phyloP scores from a whole-genome alignment of 2,888 invertebrate species.

The Luperina testacea region DNA sequence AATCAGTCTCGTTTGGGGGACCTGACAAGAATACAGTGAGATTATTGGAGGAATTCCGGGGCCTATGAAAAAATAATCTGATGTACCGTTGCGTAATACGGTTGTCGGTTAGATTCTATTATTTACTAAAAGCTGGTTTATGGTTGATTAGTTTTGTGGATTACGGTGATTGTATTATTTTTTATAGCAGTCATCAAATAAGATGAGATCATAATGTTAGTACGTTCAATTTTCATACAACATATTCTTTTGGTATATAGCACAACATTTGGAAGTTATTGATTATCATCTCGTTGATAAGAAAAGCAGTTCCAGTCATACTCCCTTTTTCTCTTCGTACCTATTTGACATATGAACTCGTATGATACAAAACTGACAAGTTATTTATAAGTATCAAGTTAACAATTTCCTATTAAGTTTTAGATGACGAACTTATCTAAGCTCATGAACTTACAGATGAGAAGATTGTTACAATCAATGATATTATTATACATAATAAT shows the following conservation, averaged over 20 bases:
- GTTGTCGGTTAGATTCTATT: slow-evolving; percentile 12
- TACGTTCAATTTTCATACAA: neutral
- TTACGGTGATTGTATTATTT: slow-evolving; percentile 6
- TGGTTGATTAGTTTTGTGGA: slow-evolving; percentile 20
- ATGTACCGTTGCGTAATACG: slow-evolving; percentile 28
- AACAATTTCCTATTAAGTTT: slow-evolving; percentile 30
- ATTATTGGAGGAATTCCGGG: slow-evolving; percentile 45
- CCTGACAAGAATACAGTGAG: slow-evolving; percentile 57
- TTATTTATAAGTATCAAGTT: slow-evolving; percentile 7
- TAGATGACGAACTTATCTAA: slow-evolving; percentile 31
- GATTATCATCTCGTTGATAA: no score
- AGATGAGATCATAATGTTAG: neutral
- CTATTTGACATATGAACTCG: neutral
- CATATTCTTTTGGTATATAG: neutral
- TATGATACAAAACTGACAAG: slow-evolving; percentile 18
- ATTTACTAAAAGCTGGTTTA: slow-evolving; percentile 10
- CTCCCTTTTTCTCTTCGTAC: neutral
- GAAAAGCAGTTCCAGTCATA: neutral
- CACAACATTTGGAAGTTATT: neutral
- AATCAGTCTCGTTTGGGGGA: slow-evolving; percentile 52
- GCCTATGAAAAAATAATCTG: slow-evolving; percentile 56
- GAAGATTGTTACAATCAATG: slow-evolving; percentile 36
- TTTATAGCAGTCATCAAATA: neutral
- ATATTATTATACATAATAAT: slow-evolving; percentile 36
- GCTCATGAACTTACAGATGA: slow-evolving; percentile 41